Conservation (phyloP, 2,888 invertebrate species). For the Drosophila testacea region DNA sequence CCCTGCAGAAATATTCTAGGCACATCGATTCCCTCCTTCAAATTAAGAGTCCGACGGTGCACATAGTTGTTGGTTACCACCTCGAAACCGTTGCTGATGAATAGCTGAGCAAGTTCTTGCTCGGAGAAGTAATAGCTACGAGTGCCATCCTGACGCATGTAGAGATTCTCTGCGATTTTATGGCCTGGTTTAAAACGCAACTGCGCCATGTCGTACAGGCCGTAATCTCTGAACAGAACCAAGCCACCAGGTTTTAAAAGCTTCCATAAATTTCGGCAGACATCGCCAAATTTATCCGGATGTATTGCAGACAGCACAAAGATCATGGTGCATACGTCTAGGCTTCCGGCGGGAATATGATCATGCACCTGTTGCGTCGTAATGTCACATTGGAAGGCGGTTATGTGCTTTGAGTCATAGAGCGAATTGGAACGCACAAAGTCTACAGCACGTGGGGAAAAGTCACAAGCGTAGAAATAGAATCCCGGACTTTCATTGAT, state of each 20-base stretch:
- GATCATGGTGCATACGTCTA: slow-evolving; percentile 95
- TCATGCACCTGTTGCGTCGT: slow-evolving; percentile 89
- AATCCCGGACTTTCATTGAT: slow-evolving; percentile 85
- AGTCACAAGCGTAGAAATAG: slow-evolving; percentile 95
- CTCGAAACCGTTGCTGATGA: slow-evolving; percentile 90
- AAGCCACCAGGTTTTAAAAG: slow-evolving; percentile 91
- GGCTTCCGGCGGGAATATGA: slow-evolving; percentile 85
- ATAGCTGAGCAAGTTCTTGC: slow-evolving; percentile 89
- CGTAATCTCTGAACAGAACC: slow-evolving; percentile 96
- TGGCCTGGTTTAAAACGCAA: slow-evolving; percentile 96
- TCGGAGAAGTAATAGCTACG: slow-evolving; percentile 93
- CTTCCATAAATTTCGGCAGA: slow-evolving; percentile 88
- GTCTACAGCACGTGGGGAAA: slow-evolving; percentile 95
- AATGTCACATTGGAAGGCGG: slow-evolving; percentile 94
- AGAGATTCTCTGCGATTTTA: slow-evolving; percentile 96
- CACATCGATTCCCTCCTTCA: slow-evolving; percentile 96
- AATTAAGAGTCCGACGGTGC: slow-evolving; percentile 94
- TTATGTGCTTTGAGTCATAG: slow-evolving; percentile 89
- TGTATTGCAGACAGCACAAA: slow-evolving; percentile 98
- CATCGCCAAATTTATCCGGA: slow-evolving; percentile 91
- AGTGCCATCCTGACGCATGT: slow-evolving; percentile 98
- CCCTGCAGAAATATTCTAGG: slow-evolving; percentile 97
- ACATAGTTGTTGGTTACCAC: slow-evolving; percentile 91
- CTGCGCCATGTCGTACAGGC: slow-evolving; percentile 98
- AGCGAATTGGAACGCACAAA: slow-evolving; percentile 90